A percentile compares a stretch with the other conserved stretches of the same genome.
Conservation (phyloP, 2,888 invertebrate genomes). For the Helobdella robusta region DNA sequence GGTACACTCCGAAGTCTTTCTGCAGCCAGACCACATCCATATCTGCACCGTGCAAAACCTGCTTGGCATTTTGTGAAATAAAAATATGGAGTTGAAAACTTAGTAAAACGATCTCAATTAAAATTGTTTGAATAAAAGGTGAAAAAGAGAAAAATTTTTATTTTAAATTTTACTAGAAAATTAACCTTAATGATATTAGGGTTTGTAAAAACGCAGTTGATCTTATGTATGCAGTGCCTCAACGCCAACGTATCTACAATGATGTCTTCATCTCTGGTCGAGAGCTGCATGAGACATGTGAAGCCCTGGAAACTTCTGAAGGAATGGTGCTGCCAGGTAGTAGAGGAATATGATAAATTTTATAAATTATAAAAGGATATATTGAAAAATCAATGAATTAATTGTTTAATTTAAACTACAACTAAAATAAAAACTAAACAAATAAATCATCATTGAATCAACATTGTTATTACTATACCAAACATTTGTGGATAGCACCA, state of each 20-base stretch:
- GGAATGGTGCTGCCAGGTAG: constrained; percentile 64
- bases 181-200: constrained; percentile 74
- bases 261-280: constrained; percentile 68
- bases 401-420: too few species aligned
- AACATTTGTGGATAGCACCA: too few species aligned
- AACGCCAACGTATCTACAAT: constrained; percentile 76
- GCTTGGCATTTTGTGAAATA: constrained; percentile 29
- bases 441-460: background rate
- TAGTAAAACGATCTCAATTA: too few species aligned
- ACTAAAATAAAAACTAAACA: background rate
- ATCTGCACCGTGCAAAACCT: constrained; percentile 85
- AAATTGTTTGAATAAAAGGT: too few species aligned
- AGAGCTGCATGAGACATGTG: constrained; percentile 87
- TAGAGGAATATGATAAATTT: too few species aligned
- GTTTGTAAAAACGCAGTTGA: constrained; percentile 83
- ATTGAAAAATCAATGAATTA: background rate
- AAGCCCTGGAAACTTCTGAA: constrained; percentile 85
- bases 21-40: constrained; percentile 85
- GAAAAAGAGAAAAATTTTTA: background rate
- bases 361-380: too few species aligned
- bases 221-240: constrained; percentile 67
- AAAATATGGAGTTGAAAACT: too few species aligned
- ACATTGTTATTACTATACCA: too few species aligned
- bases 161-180: background rate
- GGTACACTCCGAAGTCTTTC: constrained; percentile 81